Evolutionary conservation across 2,113 vertebrate species (phyloP), one percentile per base, ranked within the genome.

Genomic region (Callopanchax toddi): DNA sequence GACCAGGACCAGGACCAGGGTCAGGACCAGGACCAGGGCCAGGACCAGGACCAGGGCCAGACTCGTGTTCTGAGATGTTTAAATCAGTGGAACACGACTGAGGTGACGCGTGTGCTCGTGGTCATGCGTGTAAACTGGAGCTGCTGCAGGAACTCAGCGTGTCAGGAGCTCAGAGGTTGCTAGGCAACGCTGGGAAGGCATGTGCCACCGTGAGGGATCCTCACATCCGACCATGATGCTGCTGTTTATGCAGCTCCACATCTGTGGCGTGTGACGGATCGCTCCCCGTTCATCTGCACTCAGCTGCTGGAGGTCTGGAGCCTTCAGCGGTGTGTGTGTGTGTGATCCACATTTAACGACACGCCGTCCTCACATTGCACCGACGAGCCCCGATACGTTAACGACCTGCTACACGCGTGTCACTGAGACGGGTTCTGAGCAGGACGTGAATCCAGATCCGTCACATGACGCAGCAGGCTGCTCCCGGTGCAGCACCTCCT

Each of bases 111-210:
- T 21, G 15, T 40, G 32, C 16, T 23, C 6, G 36, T 6, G 42
- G 17, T 34, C 6, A 16, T 20, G 18, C 0, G 4, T 67, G 64
- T 60, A 70, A 11, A 22, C 25, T 44, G 29, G 36, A 36, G 70
- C 43, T 11, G 39, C 53, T 7, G 44, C 67, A 69, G 64, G 50
- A 79, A 59, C 23, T 71, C 81, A 82, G 75, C 66, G 68, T 84
- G 85, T 86, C 82, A 85, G 67, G 76, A 85, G 76, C 87, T 78
- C 4, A 59, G 53, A 74, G 87, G 91, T 92, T 92, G 91, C 91
- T 88, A 92, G 86, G 91, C 84, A 90, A 91, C 89, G 74, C 50
- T 8, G 2, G 57, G 50, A 74, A 85, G 83, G 85, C 88, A 87
- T 81, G 87, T 76, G 86, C 61, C 74, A 80, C 81, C 86, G 89